Evolutionary conservation across 2,113 vertebrate genomes (phyloP).

Genomic region (Silurus asotus): DNA sequence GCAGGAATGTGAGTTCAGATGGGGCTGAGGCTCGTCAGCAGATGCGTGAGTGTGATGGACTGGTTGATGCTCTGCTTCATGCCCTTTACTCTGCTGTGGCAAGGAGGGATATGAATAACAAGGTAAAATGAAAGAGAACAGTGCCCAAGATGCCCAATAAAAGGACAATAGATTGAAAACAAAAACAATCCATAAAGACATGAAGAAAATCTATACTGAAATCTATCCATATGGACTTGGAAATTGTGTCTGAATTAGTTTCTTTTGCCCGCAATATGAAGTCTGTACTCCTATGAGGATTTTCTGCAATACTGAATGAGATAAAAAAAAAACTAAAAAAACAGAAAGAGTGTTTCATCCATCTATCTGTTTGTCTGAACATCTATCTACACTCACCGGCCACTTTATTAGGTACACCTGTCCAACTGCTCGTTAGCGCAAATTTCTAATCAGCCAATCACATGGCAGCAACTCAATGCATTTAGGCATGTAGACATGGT

Average conservation of each 20-base stretch:
- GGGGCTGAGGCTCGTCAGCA: conserved; percentile 91
- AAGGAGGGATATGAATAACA: conserved; percentile 95
- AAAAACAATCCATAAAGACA: neutral
- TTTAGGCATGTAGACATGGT: too few species aligned
- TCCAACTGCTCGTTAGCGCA: too few species aligned
- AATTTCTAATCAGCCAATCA: too few species aligned
- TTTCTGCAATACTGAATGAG: neutral
- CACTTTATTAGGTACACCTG: too few species aligned
- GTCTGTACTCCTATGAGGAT: conserved; percentile 18
- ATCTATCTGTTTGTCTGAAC: neutral
- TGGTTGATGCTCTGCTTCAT: conserved; percentile 92
- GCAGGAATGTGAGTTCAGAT: conserved; percentile 95
- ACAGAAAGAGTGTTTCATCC: neutral
- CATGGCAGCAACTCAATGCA: too few species aligned
- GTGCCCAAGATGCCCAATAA: neutral
- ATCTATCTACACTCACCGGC: too few species aligned
- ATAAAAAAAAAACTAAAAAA: neutral
- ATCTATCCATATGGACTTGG: conserved; percentile 11
- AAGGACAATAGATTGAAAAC: conserved; percentile 14
- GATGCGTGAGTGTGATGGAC: conserved; percentile 89
- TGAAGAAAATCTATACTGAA: conserved; percentile 16
- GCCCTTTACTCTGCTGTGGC: conserved; percentile 90
- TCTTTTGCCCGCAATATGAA: conserved; percentile 14
- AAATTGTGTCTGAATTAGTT: conserved; percentile 30
- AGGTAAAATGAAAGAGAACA: conserved; percentile 71